Evolutionary conservation across 2,888 invertebrate species (phyloP).

Genomic region (Chloroclystis v-ata): DNA sequence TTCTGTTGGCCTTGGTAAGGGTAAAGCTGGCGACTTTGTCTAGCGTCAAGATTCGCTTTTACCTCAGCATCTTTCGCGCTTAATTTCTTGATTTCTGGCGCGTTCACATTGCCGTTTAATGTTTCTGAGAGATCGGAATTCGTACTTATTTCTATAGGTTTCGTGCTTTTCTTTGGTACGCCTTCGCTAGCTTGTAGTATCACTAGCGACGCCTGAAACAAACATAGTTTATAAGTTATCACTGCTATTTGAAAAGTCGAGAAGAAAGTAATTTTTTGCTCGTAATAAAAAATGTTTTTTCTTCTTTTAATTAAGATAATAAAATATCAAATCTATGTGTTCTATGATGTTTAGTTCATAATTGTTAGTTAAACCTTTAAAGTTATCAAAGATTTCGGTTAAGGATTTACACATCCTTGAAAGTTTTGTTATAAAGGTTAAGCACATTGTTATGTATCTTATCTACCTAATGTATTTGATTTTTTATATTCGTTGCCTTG

Average conservation of each 20-base stretch:
- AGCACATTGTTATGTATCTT: too few relatives aligned
- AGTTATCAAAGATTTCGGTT: too few relatives aligned
- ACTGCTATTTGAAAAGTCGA: too few relatives aligned
- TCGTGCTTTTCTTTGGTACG: slow-evolving; percentile 40
- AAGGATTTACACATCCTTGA: too few relatives aligned
- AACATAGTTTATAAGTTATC: slow-evolving; percentile 22
- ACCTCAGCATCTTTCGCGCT: slow-evolving; percentile 8
- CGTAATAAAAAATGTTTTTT: background rate
- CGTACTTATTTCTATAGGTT: slow-evolving; percentile 24
- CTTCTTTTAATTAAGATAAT: too few relatives aligned
- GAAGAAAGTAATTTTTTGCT: too few relatives aligned
- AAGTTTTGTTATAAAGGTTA: too few relatives aligned
- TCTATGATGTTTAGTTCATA: too few relatives aligned
- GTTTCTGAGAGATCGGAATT: slow-evolving; percentile 19
- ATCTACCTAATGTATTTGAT: too few relatives aligned
- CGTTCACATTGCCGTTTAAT: slow-evolving; percentile 11
- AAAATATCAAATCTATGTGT: too few relatives aligned
- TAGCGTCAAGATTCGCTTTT: slow-evolving; percentile 28
- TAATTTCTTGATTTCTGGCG: slow-evolving; percentile 10
- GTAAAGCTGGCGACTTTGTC: slow-evolving; percentile 45
- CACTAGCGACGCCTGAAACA: slow-evolving; percentile 60
- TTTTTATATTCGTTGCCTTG: slow-evolving; percentile 7
- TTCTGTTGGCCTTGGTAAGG: slow-evolving; percentile 42
- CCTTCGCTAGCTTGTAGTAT: slow-evolving; percentile 53
- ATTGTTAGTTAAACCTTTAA: too few relatives aligned